Evolutionary conservation across 2,888 invertebrate species (phyloP).

Genomic region (Ophion ellenae): DNA sequence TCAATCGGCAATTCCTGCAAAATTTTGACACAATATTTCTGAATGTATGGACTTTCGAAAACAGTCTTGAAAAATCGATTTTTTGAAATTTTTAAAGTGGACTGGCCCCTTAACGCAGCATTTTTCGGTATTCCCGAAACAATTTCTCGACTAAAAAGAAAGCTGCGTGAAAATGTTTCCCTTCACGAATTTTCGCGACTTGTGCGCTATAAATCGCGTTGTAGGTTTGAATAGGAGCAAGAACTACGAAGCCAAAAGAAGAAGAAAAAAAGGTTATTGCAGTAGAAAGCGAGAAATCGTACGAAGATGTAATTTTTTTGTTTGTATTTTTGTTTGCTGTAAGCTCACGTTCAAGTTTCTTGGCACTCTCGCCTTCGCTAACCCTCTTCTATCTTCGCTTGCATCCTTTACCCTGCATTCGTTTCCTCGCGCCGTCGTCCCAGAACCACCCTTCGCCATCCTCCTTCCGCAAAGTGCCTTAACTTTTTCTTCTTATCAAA

Average conservation of each 20-base stretch:
- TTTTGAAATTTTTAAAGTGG: too few species aligned
- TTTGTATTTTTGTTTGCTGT: conserved; percentile 26
- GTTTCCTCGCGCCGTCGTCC: conserved; percentile 37
- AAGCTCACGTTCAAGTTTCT: conserved; percentile 55
- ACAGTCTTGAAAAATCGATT: too few species aligned
- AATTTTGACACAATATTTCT: too few species aligned
- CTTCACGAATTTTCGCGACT: neutral
- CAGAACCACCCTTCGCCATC: conserved; percentile 52
- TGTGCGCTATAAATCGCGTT: neutral
- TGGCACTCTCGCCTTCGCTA: conserved; percentile 46
- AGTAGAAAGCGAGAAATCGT: conserved; percentile 51
- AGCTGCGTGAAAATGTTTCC: neutral
- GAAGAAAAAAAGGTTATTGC: conserved; percentile 41
- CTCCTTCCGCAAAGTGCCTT: conserved; percentile 76
- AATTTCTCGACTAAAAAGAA: neutral
- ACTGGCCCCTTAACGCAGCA: too few species aligned
- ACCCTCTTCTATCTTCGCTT: conserved; percentile 26
- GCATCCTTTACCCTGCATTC: conserved; percentile 47
- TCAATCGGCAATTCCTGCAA: too few species aligned
- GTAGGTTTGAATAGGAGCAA: neutral
- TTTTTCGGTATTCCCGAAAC: neutral
- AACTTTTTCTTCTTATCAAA: conserved; percentile 84
- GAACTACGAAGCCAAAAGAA: conserved; percentile 19
- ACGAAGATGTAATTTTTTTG: neutral
- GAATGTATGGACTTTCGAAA: too few species aligned